Base-by-base conservation (phyloP, 2,888 invertebrate genomes). In the Agonopterix arenella region DNA sequence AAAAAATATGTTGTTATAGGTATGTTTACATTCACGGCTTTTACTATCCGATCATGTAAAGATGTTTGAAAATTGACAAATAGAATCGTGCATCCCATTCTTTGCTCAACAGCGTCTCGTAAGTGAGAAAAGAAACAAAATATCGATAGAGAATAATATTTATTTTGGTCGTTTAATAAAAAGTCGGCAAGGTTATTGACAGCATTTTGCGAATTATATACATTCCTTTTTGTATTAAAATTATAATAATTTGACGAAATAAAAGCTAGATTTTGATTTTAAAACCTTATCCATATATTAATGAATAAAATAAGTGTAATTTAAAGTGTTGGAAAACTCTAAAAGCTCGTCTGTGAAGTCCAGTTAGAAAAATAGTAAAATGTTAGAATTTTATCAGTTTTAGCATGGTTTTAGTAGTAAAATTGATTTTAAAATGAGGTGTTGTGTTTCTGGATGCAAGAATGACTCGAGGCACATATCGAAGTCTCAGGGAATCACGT, bases 401-500 rank as follows among this genome's bases (percentile, higher is more conserved):
- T 10, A 1, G n/a, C 10, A 36, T 4, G n/a, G 9, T 45, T 45
- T 46, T 11, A 37, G 46, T 16, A 16, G 10, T 46, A 16, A 46
- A 38, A 11, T 9, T 13, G 37, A 9, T 16, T 37, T 36, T 7
- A 80, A 61, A 64, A 86, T 86, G 86, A 67, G 76, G 56, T 86
- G 86, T 51, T 79, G 78, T 54, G 84, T 80, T 10, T 65, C 73
- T 4, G 68, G 62, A 4, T 86, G 86, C 59, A 81, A 73, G 53
- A 84, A 84, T 72, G 82, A 83, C 52, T 77, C 84, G 0, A 73
- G 73, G 58, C 62, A 66, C 50, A 66, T 68, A 11, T 74, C 79
- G 1, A 82, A 81, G 54, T 76, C 75, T 0, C 76, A 80, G 45
- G 85, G 84, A 49, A 79, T 84, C 45, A 81, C 85, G 0, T 85